Evolutionary conservation across 2,888 invertebrate genomes (phyloP).

Genomic region (Teleiodes luculella): DNA sequence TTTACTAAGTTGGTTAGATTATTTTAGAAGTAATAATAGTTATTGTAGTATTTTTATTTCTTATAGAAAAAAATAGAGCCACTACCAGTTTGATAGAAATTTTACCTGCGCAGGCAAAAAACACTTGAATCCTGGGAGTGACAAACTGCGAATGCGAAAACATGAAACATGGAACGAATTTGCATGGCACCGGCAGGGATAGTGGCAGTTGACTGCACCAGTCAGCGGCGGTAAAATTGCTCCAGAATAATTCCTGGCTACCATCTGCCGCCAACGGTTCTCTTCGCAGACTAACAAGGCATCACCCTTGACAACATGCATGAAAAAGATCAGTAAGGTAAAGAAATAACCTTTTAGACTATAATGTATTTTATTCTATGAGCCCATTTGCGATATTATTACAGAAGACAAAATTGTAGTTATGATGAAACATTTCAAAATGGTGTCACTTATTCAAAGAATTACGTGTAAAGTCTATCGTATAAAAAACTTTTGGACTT

Average conservation of each 20-base stretch:
- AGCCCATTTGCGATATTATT: too few relatives aligned
- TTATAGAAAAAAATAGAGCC: too few relatives aligned
- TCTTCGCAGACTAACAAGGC: slow-evolving; percentile 9
- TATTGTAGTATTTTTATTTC: too few relatives aligned
- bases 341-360: too few relatives aligned
- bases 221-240: slow-evolving; percentile 52
- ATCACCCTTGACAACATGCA: not conserved
- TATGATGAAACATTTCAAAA: too few relatives aligned
- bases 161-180: slow-evolving; percentile 35
- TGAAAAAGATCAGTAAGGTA: not conserved
- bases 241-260: slow-evolving; percentile 48
- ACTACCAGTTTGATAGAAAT: not conserved
- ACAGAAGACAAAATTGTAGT: too few relatives aligned
- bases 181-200: slow-evolving; percentile 23
- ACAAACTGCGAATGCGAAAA: slow-evolving; percentile 25
- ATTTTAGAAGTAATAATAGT: too few relatives aligned
- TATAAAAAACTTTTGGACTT: too few relatives aligned
- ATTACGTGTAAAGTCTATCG: too few relatives aligned
- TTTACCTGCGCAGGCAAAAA: not conserved
- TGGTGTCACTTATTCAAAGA: too few relatives aligned
- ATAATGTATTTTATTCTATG: too few relatives aligned
- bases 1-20: too few relatives aligned
- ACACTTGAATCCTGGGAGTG: slow-evolving; percentile 15
- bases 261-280: slow-evolving; percentile 32
- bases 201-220: slow-evolving; percentile 44